Evolutionary conservation across 2,113 vertebrate genomes (phyloP), one percentile per base, ranked within the genome.

Genomic region (Micromys minutus): DNA sequence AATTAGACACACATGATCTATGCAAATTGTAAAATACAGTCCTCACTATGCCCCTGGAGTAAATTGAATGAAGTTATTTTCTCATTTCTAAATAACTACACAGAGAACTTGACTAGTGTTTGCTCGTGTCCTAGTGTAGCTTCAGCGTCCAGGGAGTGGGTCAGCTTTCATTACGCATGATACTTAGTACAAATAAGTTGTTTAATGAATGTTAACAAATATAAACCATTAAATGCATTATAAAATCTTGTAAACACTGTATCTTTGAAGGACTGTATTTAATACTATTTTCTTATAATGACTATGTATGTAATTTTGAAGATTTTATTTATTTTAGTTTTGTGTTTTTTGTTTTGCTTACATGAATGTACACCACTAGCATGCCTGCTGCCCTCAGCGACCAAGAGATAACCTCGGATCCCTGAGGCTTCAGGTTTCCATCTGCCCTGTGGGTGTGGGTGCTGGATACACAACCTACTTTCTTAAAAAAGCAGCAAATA

Each of bases 11-110:
- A 19, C 11, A 65, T 65, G 59, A 5, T 52, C 5, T 91, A 8
- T 72, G 26, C 19, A 59, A 88, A 75, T 4, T 92, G 1, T 39
- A 36, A 0, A 9, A 63, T 0, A 19, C 0, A 7, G 3, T 0
- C 13, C 0, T 0, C 22, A 84, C 80, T 22, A 87, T 75, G 24
- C 11, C 26, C 12, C 57, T n/a, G 36, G 34, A 59, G 7, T 19
- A 69, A 26, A n/a, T 29, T 17, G 5, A 76, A 69, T 42, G 7
- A 21, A 87, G 36, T 42, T 81, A 22, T 57, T 52, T 83, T 0
- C 19, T 0, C 39, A 50, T 61, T 65, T 83, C 22, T 84, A 83
- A 94, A 85, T 39, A 72, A 90, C 42, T 45, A 80, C 76, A 57
- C 16, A 84, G 57, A 84, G 8, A 2, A 84, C 8, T 1, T 81